Evolutionary conservation across 1,140 invertebrate genomes (phyloP), one percentile per base, ranked within the genome.

Genomic region (Drosophila bipectinata): DNA sequence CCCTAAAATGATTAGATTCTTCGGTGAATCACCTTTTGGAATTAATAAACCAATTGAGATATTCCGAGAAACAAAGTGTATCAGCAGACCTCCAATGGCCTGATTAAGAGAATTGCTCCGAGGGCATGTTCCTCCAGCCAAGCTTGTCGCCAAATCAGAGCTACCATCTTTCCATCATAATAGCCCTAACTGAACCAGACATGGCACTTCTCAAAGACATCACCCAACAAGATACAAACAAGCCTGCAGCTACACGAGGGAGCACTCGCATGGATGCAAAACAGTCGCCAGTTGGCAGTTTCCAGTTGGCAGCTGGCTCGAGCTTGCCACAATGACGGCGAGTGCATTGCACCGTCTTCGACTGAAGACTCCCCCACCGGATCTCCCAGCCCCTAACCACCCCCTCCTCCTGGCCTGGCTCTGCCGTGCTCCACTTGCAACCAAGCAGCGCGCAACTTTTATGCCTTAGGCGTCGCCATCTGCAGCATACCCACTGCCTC

Each of bases 401-500:
- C 14, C 1, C 28, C 9, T 5, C 49, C 47, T 2, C 7, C 21
- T 47, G 26, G 5, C 26, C 21, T 9, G n/a, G 14, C 18, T 10
- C 62, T 49, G 47, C 62, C 66, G 60, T 82, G 77, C 77, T 87
- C 78, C 72, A 84, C 73, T 69, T 84, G 77, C 77, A 75, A 74
- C 67, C 68, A 81, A 81, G 79, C 78, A 87, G 84, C 41, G 82
- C 60, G 78, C 77, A 85, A 85, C 73, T 85, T 84, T 77, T 80
- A 85, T 84, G 80, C 72, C 81, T 79, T 74, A 56, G 34, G 44
- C 57, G 62, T 75, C 72, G 72, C 72, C 72, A 59, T 67, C 62
- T 66, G 53, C 52, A 39, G 55, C 55, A 57, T 28, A 28, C 56
- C 66, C 59, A 60, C 55, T 51, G 72, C n/a, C 44, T 6, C 26